Percentiles rank a stretch among this genome's conserved stretches.
Conservation (phyloP, 2,113 vertebrate genomes). For the Semnornis frantzii region DNA sequence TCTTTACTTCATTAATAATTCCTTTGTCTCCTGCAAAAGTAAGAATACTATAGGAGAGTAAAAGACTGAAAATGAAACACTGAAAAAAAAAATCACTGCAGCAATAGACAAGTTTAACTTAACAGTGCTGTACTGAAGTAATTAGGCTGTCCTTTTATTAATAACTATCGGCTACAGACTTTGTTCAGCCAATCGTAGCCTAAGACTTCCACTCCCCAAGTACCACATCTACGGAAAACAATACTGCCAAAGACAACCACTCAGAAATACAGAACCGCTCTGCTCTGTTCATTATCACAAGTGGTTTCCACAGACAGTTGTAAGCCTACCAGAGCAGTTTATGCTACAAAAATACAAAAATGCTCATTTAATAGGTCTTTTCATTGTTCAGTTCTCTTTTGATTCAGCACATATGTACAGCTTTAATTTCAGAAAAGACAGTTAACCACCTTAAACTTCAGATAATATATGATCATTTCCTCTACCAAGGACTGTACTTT, state of each 20-base stretch:
- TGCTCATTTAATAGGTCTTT: neutral
- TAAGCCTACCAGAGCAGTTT: neutral
- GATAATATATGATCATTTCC: neutral
- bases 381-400: neutral
- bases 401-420: neutral
- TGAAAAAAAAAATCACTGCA: neutral
- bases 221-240: rapidly evolving
- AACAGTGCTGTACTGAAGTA: neutral
- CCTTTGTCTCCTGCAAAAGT: neutral
- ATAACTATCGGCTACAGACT: neutral
- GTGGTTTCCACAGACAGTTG: neutral
- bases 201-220: neutral
- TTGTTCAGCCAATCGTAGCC: neutral
- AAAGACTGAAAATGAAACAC: neutral
- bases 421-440: neutral
- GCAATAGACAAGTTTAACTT: neutral
- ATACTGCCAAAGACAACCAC: neutral
- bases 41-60: neutral
- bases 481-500: neutral
- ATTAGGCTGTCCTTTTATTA: neutral
- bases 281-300: neutral
- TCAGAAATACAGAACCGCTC: neutral
- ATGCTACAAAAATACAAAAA: neutral
- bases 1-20: neutral
- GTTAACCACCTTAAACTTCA: neutral